Conservation (phyloP, 2,888 invertebrate species). For the Patella ulyssiponensis region DNA sequence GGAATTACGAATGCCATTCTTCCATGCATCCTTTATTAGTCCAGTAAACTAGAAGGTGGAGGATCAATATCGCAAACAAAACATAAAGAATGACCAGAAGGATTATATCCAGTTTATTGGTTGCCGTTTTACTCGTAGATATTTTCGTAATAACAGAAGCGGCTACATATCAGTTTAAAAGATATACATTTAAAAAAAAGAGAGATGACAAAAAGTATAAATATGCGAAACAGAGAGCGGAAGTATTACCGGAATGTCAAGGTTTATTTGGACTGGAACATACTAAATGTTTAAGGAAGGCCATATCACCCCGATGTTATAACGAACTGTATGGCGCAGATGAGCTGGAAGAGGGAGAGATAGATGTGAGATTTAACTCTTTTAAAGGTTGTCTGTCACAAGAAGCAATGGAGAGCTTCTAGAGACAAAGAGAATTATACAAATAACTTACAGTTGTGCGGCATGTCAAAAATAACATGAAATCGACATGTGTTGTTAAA, state of each 20-base stretch:
- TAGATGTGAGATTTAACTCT: constrained; percentile 67
- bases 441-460: too few relatives aligned
- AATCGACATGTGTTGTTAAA: too few relatives aligned
- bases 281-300: constrained; percentile 60
- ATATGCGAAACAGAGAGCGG: constrained; percentile 58
- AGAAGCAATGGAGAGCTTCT: constrained; percentile 11
- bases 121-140: neutral
- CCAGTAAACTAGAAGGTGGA: too few relatives aligned
- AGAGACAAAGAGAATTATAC: too few relatives aligned
- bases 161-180: constrained; percentile 23
- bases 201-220: constrained; percentile 63
- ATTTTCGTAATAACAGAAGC: neutral
- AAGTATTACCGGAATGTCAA: constrained; percentile 58
- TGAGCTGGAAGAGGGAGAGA: constrained; percentile 68
- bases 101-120: neutral
- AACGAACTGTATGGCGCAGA: constrained; percentile 62
- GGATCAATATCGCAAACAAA: neutral
- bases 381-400: constrained; percentile 69
- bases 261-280: constrained; percentile 54
- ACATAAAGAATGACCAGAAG: neutral
- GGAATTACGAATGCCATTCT: too few relatives aligned
- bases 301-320: constrained; percentile 64
- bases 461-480: too few relatives aligned
- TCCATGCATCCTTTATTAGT: too few relatives aligned
- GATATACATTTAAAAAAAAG: constrained; percentile 61